Conservation (phyloP, 2,113 vertebrate genomes). For the Bettongia penicillata region DNA sequence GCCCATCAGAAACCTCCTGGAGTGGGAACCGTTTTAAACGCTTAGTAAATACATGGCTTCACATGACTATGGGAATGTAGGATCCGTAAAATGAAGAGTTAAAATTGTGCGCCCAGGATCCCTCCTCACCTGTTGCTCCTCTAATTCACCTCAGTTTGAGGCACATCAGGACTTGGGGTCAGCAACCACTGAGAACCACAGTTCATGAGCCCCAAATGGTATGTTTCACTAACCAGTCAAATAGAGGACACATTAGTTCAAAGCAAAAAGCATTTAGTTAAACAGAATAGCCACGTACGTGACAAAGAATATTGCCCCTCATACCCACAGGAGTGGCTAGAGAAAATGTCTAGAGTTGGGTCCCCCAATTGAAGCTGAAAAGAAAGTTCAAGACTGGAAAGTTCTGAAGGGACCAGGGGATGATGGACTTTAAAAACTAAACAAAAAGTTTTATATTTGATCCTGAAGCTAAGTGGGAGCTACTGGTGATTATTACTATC, state of each 20-base stretch:
- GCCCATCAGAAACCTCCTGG: slow-evolving; percentile 52
- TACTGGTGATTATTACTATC: too few relatives aligned
- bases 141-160: background rate
- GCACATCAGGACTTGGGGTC: background rate
- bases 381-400: background rate
- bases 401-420: too few relatives aligned
- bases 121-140: too few relatives aligned
- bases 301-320: background rate
- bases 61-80: slow-evolving; percentile 56
- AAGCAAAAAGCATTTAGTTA: background rate
- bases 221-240: too few relatives aligned
- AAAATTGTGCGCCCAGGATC: background rate
- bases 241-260: background rate
- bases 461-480: too few relatives aligned
- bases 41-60: slow-evolving; percentile 37
- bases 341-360: background rate
- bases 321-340: background rate
- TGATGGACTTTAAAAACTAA: background rate
- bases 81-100: slow-evolving; percentile 62
- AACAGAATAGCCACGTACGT: background rate
- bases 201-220: too few relatives aligned
- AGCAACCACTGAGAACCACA: background rate
- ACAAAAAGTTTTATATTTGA: too few relatives aligned
- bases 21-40: slow-evolving; percentile 64
- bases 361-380: background rate